Conservation (phyloP, 2,888 invertebrate genomes). For the Agonopterix heracliana region DNA sequence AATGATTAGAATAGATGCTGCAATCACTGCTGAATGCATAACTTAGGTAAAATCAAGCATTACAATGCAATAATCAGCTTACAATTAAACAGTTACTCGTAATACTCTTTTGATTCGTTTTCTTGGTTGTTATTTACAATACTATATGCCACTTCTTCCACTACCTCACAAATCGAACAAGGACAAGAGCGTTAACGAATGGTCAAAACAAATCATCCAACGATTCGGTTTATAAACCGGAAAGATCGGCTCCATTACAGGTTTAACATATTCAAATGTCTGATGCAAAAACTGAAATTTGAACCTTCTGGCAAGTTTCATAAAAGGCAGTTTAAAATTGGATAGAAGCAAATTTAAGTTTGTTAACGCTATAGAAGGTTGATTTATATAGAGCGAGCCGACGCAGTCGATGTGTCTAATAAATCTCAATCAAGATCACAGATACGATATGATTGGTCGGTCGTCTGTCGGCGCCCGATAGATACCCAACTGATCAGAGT, state of each 20-base stretch:
- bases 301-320: constrained; percentile 8
- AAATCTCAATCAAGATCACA: constrained; percentile 70
- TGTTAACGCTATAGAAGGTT: constrained; percentile 12
- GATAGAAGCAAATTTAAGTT: background rate
- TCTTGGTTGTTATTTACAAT: no score
- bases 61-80: no score
- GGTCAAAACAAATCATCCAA: constrained; percentile 48
- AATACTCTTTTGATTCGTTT: no score
- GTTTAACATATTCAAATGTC: constrained; percentile 5
- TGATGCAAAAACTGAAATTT: constrained; percentile 4
- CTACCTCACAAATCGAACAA: constrained; percentile 2
- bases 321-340: background rate
- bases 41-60: no score
- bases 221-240: constrained; percentile 31
- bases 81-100: no score
- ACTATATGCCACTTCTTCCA: no score
- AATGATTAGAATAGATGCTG: no score
- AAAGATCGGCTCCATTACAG: constrained; percentile 29
- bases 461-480: constrained; percentile 45
- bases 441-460: constrained; percentile 51
- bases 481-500: constrained; percentile 33
- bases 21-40: no score
- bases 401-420: constrained; percentile 52
- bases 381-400: constrained; percentile 36
- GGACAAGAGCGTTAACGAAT: constrained; percentile 44